Evolutionary conservation across 1,140 invertebrate genomes (phyloP).

Genomic region (Triops longicaudatus): DNA sequence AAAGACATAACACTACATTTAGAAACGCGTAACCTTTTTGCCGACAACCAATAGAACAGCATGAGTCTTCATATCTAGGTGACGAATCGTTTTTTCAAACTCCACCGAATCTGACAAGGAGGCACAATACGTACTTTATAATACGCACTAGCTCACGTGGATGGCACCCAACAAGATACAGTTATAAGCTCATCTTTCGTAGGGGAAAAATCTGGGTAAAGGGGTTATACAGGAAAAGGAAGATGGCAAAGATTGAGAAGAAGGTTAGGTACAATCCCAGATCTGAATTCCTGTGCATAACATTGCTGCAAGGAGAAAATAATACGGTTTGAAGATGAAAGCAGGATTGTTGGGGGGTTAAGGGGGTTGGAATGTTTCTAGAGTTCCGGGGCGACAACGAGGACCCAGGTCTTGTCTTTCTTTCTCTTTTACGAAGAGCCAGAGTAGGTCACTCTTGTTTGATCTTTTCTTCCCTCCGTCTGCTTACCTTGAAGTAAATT

Average conservation of each 20-base stretch:
- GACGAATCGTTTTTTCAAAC: not conserved
- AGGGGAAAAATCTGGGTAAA: not conserved
- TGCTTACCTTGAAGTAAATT: not conserved
- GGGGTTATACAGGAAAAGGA: not conserved
- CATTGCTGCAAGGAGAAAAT: not conserved
- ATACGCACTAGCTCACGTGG: too few relatives aligned
- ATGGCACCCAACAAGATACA: too few relatives aligned
- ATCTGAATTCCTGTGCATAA: not conserved
- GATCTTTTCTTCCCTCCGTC: not conserved
- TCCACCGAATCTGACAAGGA: not conserved
- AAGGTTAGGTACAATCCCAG: not conserved
- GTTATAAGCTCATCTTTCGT: too few relatives aligned
- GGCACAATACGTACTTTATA: too few relatives aligned
- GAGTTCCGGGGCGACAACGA: not conserved
- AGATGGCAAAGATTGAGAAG: not conserved
- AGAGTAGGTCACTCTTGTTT: not conserved
- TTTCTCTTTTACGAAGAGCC: not conserved
- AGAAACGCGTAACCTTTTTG: too few relatives aligned
- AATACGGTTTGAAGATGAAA: not conserved
- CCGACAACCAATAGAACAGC: not conserved
- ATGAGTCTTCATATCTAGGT: not conserved
- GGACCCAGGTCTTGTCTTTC: not conserved
- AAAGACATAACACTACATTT: too few relatives aligned
- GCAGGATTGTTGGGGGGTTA: not conserved
- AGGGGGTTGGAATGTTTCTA: not conserved